These are phyloP conservation scores for Drosophila multiciliata DNA, from an alignment of 2,888 invertebrate genomes.

Conservation along the genomic window DNA sequence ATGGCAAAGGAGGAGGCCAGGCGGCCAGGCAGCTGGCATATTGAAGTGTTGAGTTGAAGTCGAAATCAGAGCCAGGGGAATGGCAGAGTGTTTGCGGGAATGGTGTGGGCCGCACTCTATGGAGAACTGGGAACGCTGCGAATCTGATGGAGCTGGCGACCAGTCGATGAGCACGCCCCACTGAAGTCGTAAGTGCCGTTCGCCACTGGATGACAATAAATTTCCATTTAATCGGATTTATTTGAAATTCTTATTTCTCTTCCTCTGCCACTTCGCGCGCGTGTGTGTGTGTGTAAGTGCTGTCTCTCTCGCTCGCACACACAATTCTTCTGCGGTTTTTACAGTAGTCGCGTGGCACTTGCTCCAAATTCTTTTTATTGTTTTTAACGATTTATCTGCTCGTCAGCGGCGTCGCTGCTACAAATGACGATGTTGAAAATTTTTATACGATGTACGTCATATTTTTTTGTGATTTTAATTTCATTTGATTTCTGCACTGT, in stretches of 20 bases:
- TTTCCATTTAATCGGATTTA: slow-evolving; percentile 83
- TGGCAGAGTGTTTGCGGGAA: slow-evolving; percentile 11
- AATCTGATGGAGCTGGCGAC: slow-evolving; percentile 31
- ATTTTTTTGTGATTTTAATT: slow-evolving; percentile 68
- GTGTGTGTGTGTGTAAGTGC: slow-evolving; percentile 29
- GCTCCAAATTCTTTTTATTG: slow-evolving; percentile 62
- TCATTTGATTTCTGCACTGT: slow-evolving; percentile 57
- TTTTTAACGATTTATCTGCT: slow-evolving; percentile 61
- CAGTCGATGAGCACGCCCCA: slow-evolving; percentile 76
- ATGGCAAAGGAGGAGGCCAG: slow-evolving; percentile 47
- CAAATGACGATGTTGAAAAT: slow-evolving; percentile 66
- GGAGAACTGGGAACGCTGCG: slow-evolving; percentile 21
- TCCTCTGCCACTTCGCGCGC: slow-evolving; percentile 2
- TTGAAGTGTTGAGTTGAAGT: slow-evolving; percentile 79
- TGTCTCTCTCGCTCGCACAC: slow-evolving; percentile 21
- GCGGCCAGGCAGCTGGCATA: slow-evolving; percentile 67
- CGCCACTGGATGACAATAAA: slow-evolving; percentile 81
- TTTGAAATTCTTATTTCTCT: slow-evolving; percentile 81
- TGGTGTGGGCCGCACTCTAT: neutral
- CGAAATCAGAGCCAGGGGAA: slow-evolving; percentile 52
- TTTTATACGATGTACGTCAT: slow-evolving; percentile 54
- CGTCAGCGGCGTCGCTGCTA: slow-evolving; percentile 31
- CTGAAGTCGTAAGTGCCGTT: slow-evolving; percentile 81
- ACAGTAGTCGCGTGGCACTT: slow-evolving; percentile 64
- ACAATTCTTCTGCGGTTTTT: slow-evolving; percentile 57